Percentiles rank a stretch among this genome's conserved stretches.
phyloP scores from a whole-genome alignment of 2,888 invertebrate species.

The Palloptera scutellata region DNA sequence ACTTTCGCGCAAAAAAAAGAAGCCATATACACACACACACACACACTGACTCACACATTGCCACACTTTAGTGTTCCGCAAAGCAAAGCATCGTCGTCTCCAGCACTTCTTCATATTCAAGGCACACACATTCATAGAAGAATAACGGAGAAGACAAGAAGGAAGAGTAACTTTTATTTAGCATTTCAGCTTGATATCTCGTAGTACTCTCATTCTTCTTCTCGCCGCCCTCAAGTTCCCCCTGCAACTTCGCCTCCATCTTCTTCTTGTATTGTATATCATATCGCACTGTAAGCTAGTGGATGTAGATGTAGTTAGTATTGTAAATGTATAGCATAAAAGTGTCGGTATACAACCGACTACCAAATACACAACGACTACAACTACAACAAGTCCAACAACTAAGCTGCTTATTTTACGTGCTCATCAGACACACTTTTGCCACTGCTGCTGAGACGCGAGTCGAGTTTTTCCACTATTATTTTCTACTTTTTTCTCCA shows the following conservation, averaged over 20 bases:
- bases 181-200: not conserved
- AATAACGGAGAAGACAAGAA: too few relatives aligned
- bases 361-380: not conserved
- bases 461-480: constrained; percentile 11
- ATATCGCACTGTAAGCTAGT: too few relatives aligned
- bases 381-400: constrained; percentile 36
- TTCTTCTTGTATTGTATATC: too few relatives aligned
- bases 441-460: constrained; percentile 27
- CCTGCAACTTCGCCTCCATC: too few relatives aligned
- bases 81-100: too few relatives aligned
- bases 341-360: not conserved
- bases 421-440: constrained; percentile 35
- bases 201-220: too few relatives aligned
- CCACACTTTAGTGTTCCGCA: too few relatives aligned
- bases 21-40: constrained; percentile 26
- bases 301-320: too few relatives aligned
- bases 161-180: constrained; percentile 1
- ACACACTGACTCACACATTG: constrained; percentile 9
- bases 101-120: too few relatives aligned
- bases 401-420: constrained; percentile 37
- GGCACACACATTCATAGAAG: too few relatives aligned
- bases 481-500: not conserved
- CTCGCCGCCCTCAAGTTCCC: not conserved
- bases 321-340: not conserved
- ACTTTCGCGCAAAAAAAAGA: constrained; percentile 47